These are phyloP conservation scores for Drosophila willistoni DNA, from an alignment of 1,140 invertebrate species.

Conservation along the genomic window DNA sequence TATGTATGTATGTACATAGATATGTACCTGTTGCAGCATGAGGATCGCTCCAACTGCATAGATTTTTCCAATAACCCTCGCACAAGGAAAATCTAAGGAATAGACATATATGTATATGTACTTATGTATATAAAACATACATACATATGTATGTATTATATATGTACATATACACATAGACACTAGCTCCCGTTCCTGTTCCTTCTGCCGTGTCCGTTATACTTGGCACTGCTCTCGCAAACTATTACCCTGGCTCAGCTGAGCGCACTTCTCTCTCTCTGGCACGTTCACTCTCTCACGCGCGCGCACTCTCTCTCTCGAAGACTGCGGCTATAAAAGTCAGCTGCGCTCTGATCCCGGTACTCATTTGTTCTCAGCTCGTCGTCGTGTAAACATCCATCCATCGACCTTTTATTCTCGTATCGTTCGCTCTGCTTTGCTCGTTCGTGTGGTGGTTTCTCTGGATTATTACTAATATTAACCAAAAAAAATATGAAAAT, in stretches of 20 bases:
- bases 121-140: background rate
- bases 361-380: constrained; percentile 58
- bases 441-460: constrained; percentile 47
- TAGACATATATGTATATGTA: constrained; percentile 19
- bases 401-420: constrained; percentile 28
- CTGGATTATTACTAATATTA: constrained; percentile 38
- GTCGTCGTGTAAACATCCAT: constrained; percentile 53
- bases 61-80: constrained; percentile 25
- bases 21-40: constrained; percentile 28
- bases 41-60: constrained; percentile 40
- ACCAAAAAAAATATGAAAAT: constrained; percentile 50
- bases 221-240: constrained; percentile 13
- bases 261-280: constrained; percentile 29
- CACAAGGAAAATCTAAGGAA: constrained; percentile 29
- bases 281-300: constrained; percentile 15
- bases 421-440: constrained; percentile 33
- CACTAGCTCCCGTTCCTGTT: constrained; percentile 36
- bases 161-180: constrained; percentile 20
- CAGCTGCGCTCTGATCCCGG: constrained; percentile 41
- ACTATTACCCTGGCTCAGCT: constrained; percentile 34
- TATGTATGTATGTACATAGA: background rate
- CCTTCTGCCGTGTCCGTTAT: constrained; percentile 5
- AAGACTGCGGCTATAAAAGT: constrained; percentile 55
- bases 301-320: constrained; percentile 39
- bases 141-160: background rate